phyloP scores from a whole-genome alignment of 2,113 vertebrate species.

The Taxidea taxus region DNA sequence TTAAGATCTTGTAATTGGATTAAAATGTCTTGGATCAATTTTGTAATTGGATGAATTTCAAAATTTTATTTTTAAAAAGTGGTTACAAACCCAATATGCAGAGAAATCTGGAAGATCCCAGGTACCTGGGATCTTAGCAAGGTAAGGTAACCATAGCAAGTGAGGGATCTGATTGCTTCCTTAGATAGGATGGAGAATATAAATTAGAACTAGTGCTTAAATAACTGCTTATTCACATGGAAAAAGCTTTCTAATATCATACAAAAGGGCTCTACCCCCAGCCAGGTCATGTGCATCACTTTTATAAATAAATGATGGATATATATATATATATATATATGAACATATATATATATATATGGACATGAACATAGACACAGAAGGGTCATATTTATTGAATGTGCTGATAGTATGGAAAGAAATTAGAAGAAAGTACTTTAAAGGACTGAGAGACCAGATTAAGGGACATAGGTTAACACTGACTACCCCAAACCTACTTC shows the following conservation, averaged over 20 bases:
- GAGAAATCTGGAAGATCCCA: conserved; percentile 24
- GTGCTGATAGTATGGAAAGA: background rate
- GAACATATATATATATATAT: too few species aligned
- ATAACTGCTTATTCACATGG: background rate
- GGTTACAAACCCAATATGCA: conserved; percentile 45
- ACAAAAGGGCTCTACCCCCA: background rate
- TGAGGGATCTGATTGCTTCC: background rate
- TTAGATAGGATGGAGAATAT: background rate
- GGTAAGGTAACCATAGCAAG: background rate
- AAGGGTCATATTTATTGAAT: background rate
- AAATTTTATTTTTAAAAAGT: conserved; percentile 43
- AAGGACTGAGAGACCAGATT: background rate
- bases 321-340: background rate
- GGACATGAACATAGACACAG: background rate
- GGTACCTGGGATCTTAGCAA: background rate
- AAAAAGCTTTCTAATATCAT: background rate
- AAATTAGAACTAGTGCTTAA: background rate
- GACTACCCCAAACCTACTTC: background rate
- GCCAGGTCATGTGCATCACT: background rate
- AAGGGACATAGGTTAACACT: background rate
- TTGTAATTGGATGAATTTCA: conserved; percentile 52
- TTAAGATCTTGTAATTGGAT: conserved; percentile 35
- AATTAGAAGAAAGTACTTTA: background rate
- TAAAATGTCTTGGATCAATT: conserved; percentile 48
- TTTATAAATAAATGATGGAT: background rate